A percentile compares a stretch with the other conserved stretches of the same genome.
These are phyloP conservation scores for Malacoraja senta DNA, from an alignment of 2,797 vertebrate genomes.

Conservation along the genomic window DNA sequence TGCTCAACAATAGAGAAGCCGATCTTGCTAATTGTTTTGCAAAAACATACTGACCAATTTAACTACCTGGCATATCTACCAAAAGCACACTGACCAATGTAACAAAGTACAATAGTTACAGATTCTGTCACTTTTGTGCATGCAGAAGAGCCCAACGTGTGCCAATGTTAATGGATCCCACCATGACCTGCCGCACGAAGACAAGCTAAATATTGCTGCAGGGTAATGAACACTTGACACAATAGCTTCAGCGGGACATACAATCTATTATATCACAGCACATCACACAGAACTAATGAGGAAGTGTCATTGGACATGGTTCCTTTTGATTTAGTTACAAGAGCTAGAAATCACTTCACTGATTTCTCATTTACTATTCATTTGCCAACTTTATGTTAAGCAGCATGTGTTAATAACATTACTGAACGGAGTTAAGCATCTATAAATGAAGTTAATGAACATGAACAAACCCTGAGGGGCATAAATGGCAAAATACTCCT, in stretches of 20 bases:
- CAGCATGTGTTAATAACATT: not conserved
- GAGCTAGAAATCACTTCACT: not conserved
- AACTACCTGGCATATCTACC: not conserved
- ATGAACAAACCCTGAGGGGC: not conserved
- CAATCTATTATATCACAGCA: not conserved
- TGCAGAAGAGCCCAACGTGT: not conserved
- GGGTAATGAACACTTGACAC: not conserved
- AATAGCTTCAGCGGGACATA: not conserved
- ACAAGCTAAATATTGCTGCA: not conserved
- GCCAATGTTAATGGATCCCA: not conserved
- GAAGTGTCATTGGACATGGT: not conserved
- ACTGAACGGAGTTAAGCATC: not conserved
- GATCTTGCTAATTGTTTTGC: not conserved
- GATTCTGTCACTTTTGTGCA: not conserved
- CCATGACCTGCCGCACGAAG: not conserved
- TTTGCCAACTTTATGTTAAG: not conserved
- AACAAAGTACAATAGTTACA: conserved; percentile 24
- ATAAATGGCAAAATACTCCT: not conserved
- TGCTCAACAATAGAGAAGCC: not conserved
- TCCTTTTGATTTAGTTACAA: not conserved
- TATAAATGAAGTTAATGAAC: not conserved
- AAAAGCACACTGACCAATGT: not conserved
- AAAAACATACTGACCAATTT: not conserved
- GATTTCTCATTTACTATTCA: not conserved
- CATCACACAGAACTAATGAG: not conserved